Evolutionary conservation across 1,140 invertebrate species (phyloP).

Genomic region (Anthonomus grandis): DNA sequence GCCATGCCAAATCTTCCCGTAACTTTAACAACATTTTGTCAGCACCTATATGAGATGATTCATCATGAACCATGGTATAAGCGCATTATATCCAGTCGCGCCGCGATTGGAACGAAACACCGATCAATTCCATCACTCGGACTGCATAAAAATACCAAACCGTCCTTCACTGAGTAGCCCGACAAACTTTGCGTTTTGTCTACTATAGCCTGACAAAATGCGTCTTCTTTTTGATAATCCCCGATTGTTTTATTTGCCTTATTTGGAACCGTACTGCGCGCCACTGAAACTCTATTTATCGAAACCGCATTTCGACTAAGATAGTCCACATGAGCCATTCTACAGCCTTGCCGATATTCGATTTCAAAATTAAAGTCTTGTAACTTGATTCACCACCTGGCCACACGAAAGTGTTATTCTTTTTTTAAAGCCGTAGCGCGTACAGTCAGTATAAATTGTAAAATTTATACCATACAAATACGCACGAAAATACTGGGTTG

Average conservation of each 20-base stretch:
- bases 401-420: not conserved
- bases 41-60: conserved; percentile 4
- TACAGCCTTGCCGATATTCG: conserved; percentile 19
- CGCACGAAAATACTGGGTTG: not conserved
- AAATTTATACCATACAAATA: conserved; percentile 4
- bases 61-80: conserved; percentile 10
- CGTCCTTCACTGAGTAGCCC: not conserved
- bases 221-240: no score
- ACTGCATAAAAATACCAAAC: not conserved
- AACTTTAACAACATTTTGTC: conserved; percentile 3
- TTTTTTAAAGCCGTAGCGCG: not conserved
- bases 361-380: conserved; percentile 4
- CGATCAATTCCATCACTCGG: not conserved
- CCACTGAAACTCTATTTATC: not conserved
- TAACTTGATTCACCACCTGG: not conserved
- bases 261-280: not conserved
- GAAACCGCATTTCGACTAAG: conserved; percentile 15
- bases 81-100: not conserved
- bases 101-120: conserved; percentile 4
- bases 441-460: conserved; percentile 1
- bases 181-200: not conserved
- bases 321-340: conserved; percentile 24
- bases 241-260: not conserved
- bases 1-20: not conserved
- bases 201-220: not conserved